These are phyloP conservation scores for Macrosiphum euphorbiae DNA, from an alignment of 2,888 invertebrate genomes.

Conservation along the genomic window DNA sequence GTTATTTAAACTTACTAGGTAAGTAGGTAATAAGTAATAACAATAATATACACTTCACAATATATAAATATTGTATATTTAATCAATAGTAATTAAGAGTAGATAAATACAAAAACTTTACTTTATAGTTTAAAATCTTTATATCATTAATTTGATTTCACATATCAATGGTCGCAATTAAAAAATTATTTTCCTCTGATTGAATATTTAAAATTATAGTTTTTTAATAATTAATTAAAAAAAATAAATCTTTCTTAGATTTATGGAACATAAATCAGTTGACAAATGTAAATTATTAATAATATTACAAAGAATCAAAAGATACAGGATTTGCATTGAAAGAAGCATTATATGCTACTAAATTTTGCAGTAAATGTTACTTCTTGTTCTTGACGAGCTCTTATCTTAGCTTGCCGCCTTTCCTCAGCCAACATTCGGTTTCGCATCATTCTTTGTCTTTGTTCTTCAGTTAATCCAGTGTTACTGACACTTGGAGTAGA, in stretches of 20 bases:
- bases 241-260: not conserved
- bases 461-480: slow-evolving; percentile 74
- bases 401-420: slow-evolving; percentile 74
- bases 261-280: not conserved
- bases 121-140: not conserved
- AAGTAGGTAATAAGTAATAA: not conserved
- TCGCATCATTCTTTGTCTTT: slow-evolving; percentile 78
- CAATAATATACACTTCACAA: not conserved
- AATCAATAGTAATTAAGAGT: not conserved
- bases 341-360: not conserved
- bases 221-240: not conserved
- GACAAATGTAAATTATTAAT: not conserved
- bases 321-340: not conserved
- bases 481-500: slow-evolving; percentile 31
- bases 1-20: not conserved
- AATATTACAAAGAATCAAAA: not conserved
- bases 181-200: not conserved
- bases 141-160: not conserved
- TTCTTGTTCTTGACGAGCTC: slow-evolving; percentile 69
- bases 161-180: not conserved
- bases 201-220: not conserved
- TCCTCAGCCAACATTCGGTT: slow-evolving; percentile 79
- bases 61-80: not conserved
- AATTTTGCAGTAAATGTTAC: not conserved
- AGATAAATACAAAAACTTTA: not conserved